Evolutionary conservation across 2,797 vertebrate species (phyloP).

Genomic region (Lagodon rhomboides): DNA sequence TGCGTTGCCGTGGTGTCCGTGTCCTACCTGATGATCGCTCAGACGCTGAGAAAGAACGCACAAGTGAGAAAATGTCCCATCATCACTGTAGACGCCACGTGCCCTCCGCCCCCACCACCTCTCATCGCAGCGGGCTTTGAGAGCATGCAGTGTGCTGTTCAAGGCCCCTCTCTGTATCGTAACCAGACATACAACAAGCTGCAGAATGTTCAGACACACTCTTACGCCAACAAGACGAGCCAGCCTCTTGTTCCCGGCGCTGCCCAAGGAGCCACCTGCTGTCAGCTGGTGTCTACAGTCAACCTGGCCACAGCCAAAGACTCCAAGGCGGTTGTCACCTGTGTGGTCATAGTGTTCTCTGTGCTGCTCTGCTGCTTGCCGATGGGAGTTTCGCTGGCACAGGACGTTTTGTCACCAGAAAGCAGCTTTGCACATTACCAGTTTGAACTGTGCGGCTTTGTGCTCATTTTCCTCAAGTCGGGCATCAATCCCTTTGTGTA

Average conservation of each 20-base stretch:
- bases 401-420: slow-evolving; percentile 88
- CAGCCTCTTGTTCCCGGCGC: slow-evolving; percentile 80
- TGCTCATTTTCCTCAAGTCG: slow-evolving; percentile 96
- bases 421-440: slow-evolving; percentile 93
- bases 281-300: slow-evolving; percentile 90
- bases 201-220: slow-evolving; percentile 87
- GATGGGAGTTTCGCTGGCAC: slow-evolving; percentile 91
- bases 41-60: slow-evolving; percentile 91
- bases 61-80: slow-evolving; percentile 89
- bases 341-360: slow-evolving; percentile 93
- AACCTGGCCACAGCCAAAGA: slow-evolving; percentile 94
- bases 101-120: slow-evolving; percentile 83
- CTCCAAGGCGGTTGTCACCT: slow-evolving; percentile 94
- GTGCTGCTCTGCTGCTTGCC: slow-evolving; percentile 96
- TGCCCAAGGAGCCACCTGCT: slow-evolving; percentile 84
- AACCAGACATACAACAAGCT: slow-evolving; percentile 93
- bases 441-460: slow-evolving; percentile 95
- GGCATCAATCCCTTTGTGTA: slow-evolving; percentile 98
- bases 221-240: slow-evolving; percentile 80
- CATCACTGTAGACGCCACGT: slow-evolving; percentile 85
- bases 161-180: slow-evolving; percentile 89
- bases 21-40: slow-evolving; percentile 95
- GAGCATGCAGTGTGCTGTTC: slow-evolving; percentile 84
- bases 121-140: slow-evolving; percentile 86
- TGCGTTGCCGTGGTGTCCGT: slow-evolving; percentile 93